Percentiles rank a stretch among this genome's conserved stretches.
Conservation (phyloP, 2,797 vertebrate genomes). For the Lagocephalus sceleratus region DNA sequence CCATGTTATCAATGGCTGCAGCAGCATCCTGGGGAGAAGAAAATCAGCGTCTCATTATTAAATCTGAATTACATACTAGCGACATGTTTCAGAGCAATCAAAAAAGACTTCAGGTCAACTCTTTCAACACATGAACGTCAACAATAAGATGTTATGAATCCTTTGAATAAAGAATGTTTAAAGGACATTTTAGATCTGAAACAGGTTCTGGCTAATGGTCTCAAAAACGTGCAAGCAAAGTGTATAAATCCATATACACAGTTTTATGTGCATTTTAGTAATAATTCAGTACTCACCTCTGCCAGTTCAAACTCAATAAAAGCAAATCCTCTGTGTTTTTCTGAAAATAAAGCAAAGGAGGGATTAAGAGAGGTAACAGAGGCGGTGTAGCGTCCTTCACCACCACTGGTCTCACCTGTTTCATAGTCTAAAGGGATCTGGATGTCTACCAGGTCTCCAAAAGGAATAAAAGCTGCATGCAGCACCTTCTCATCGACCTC, state of each 20-base stretch:
- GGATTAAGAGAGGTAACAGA: not conserved
- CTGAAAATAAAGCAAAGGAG: constrained; percentile 66
- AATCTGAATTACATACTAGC: too few relatives aligned
- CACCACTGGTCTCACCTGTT: constrained; percentile 75
- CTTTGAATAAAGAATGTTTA: too few relatives aligned
- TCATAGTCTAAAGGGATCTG: constrained; percentile 98
- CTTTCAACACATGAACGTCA: too few relatives aligned
- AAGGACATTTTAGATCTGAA: too few relatives aligned
- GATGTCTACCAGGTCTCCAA: constrained; percentile 94
- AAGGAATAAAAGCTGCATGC: constrained; percentile 95
- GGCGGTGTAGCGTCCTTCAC: too few relatives aligned
- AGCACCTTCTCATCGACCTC: constrained; percentile 96
- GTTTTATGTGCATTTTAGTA: not conserved
- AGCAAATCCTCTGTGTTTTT: constrained; percentile 95
- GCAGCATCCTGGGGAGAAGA: constrained; percentile 85
- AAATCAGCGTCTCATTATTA: not conserved
- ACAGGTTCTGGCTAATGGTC: too few relatives aligned
- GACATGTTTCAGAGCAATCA: too few relatives aligned
- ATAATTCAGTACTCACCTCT: constrained; percentile 78
- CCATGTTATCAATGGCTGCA: constrained; percentile 98
- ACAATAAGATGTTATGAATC: too few relatives aligned
- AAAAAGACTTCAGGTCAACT: too few relatives aligned
- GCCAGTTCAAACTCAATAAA: constrained; percentile 95
- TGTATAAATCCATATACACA: not conserved
- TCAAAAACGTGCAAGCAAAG: too few relatives aligned